A percentile compares a stretch with the other conserved stretches of the same genome.
phyloP scores from a whole-genome alignment of 2,113 vertebrate genomes.

The Myanophis thanlyinensis region DNA sequence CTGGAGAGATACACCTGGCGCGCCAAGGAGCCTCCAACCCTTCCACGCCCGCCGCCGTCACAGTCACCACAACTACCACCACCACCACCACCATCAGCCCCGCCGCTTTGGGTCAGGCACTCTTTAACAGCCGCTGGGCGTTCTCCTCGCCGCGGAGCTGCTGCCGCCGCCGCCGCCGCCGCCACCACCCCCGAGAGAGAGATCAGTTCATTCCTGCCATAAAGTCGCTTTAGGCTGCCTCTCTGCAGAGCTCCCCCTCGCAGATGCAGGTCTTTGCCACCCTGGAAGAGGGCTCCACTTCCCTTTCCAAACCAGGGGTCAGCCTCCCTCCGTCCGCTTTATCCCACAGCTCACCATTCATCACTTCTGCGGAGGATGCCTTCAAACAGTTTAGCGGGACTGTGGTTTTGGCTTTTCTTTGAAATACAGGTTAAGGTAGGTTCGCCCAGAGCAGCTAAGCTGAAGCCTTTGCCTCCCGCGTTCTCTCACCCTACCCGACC shows the following conservation, averaged over 20 bases:
- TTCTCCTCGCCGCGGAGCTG: background rate
- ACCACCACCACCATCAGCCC: background rate
- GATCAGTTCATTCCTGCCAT: background rate
- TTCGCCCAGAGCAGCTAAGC: background rate
- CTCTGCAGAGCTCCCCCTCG: background rate
- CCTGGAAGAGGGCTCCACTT: background rate
- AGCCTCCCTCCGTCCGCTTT: background rate
- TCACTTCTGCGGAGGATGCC: background rate
- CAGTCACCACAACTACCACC: background rate
- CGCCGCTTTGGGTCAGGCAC: background rate
- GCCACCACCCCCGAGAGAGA: too few relatives aligned
- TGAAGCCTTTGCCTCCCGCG: background rate
- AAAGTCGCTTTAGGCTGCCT: background rate
- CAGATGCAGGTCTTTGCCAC: conserved; percentile 1
- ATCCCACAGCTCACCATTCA: too few relatives aligned
- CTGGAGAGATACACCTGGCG: background rate
- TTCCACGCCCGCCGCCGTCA: background rate
- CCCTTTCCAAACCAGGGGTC: background rate
- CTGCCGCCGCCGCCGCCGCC: background rate
- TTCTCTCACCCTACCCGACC: background rate
- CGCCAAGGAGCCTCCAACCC: background rate
- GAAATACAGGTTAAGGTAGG: conserved; percentile 34
- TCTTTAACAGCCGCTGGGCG: conserved; percentile 4
- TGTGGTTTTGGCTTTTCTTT: conserved; percentile 37
- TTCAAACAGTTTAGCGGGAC: background rate